These are phyloP conservation scores for Oscheius sp. DNA, from an alignment of 2,888 invertebrate genomes.

Conservation along the genomic window DNA sequence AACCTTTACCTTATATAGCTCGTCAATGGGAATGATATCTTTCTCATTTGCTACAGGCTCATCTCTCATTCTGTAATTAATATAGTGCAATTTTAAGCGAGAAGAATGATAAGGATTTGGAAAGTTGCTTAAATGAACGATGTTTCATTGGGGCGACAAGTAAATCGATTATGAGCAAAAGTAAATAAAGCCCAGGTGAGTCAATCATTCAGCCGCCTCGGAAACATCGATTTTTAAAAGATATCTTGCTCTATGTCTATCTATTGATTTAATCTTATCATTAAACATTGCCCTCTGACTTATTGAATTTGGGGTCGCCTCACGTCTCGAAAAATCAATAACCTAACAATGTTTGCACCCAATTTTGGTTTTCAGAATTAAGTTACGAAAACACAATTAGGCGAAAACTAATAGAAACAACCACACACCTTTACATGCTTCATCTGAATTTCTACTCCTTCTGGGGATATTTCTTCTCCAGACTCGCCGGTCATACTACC, in stretches of 20 bases:
- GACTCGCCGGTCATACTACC: constrained; percentile 17
- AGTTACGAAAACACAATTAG: neutral
- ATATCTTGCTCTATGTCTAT: too few relatives aligned
- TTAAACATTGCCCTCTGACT: too few relatives aligned
- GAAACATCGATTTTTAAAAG: constrained; percentile 23
- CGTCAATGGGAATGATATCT: constrained; percentile 28
- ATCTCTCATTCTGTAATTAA: neutral
- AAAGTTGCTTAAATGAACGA: neutral
- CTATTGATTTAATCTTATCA: too few relatives aligned
- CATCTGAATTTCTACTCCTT: constrained; percentile 32
- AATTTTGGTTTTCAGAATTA: neutral
- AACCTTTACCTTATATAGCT: constrained; percentile 17
- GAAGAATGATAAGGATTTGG: neutral
- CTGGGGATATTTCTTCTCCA: neutral
- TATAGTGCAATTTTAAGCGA: neutral
- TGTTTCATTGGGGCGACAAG: neutral
- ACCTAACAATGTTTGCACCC: too few relatives aligned
- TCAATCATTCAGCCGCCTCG: constrained; percentile 1
- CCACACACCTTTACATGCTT: constrained; percentile 32
- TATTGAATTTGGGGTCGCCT: too few relatives aligned
- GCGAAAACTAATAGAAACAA: neutral
- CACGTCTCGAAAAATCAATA: too few relatives aligned
- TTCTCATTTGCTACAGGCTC: constrained; percentile 8
- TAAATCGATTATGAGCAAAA: constrained; percentile 19
- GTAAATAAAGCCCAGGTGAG: constrained; percentile 18